Evolutionary conservation across 2,888 invertebrate genomes (phyloP).

Genomic region (Spicauda simplicius): DNA sequence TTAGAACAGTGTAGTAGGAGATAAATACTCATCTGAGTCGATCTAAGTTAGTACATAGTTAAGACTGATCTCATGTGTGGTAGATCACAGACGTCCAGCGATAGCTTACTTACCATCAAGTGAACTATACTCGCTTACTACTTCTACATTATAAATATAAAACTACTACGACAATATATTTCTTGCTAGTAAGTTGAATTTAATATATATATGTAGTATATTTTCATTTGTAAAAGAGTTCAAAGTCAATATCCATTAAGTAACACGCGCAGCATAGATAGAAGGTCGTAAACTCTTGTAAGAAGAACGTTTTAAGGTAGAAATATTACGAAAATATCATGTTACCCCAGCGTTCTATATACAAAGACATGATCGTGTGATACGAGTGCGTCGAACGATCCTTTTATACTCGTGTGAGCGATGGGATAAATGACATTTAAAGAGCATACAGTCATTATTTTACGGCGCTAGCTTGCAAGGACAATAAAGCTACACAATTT

Average conservation of each 20-base stretch:
- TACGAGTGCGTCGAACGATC: slow-evolving; percentile 25
- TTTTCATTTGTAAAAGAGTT: not conserved
- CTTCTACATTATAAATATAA: no score
- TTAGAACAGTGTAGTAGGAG: no score
- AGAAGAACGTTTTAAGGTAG: slow-evolving; percentile 8
- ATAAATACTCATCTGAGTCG: no score
- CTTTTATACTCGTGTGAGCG: slow-evolving; percentile 4
- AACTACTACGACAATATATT: no score
- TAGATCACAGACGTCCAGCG: no score
- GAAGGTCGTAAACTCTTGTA: slow-evolving; percentile 1
- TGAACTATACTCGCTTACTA: no score
- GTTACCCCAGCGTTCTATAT: slow-evolving; percentile 9
- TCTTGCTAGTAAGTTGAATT: not conserved
- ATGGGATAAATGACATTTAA: slow-evolving; percentile 6
- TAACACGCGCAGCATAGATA: not conserved
- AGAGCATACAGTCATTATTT: not conserved
- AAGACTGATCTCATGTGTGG: no score
- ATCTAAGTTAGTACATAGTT: no score
- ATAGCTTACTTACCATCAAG: no score
- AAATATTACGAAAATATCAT: slow-evolving; percentile 24
- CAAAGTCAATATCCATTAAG: not conserved
- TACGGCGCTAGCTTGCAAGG: not conserved
- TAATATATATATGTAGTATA: not conserved
- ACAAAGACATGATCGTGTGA: slow-evolving; percentile 14
- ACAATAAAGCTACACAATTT: not conserved